Conservation (phyloP, 2,113 vertebrate genomes). For the Rostratula benghalensis region DNA sequence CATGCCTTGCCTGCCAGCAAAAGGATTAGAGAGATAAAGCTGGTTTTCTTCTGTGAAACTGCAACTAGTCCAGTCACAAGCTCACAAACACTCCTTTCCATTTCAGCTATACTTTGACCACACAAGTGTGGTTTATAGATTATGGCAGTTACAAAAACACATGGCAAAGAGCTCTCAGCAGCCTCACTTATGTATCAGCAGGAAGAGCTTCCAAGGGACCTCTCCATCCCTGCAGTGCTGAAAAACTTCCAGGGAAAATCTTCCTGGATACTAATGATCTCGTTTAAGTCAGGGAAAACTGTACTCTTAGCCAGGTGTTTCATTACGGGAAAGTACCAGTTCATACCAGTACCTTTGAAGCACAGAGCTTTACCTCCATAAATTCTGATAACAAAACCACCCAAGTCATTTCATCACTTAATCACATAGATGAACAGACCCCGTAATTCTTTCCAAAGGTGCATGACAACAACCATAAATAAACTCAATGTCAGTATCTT, state of each 20-base stretch:
- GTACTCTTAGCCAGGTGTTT: neutral
- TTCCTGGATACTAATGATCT: neutral
- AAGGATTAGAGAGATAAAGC: slow-evolving; percentile 64
- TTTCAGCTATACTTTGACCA: slow-evolving; percentile 42
- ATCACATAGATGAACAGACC: neutral
- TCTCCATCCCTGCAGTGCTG: slow-evolving; percentile 56
- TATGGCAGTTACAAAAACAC: slow-evolving; percentile 20
- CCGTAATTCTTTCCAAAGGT: neutral
- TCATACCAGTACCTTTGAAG: neutral
- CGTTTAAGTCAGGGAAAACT: neutral
- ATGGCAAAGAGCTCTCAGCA: neutral
- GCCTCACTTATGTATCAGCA: slow-evolving; percentile 3
- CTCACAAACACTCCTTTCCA: slow-evolving; percentile 7
- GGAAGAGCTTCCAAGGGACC: slow-evolving; percentile 46
- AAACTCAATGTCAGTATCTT: neutral
- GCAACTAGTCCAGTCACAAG: slow-evolving; percentile 3
- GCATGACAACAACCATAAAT: neutral
- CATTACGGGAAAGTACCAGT: neutral
- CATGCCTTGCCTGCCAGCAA: slow-evolving; percentile 20
- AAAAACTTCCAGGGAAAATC: slow-evolving; percentile 58
- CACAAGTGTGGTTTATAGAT: slow-evolving; percentile 49
- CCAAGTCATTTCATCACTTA: neutral
- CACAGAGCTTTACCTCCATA: neutral
- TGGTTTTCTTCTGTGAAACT: slow-evolving; percentile 50
- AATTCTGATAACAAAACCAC: neutral